phyloP scores from a whole-genome alignment of 2,888 invertebrate genomes.

The Catocala fraxini region DNA sequence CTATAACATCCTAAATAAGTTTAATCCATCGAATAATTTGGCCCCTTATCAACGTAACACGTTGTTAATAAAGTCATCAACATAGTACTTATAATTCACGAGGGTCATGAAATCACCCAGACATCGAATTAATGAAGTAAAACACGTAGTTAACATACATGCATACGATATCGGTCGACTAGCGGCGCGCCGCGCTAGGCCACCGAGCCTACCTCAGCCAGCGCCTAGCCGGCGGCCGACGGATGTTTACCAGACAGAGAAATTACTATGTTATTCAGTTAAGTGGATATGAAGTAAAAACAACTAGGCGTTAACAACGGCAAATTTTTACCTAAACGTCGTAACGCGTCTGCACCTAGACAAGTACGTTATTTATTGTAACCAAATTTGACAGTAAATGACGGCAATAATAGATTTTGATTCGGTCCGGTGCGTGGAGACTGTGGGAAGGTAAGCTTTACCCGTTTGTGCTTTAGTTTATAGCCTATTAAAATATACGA shows the following conservation, averaged over 20 bases:
- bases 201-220: constrained; percentile 19
- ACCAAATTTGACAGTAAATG: background rate
- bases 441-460: constrained; percentile 3
- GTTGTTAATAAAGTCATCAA: constrained; percentile 30
- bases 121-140: constrained; percentile 31
- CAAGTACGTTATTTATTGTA: background rate
- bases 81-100: constrained; percentile 19
- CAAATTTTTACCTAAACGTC: constrained; percentile 64
- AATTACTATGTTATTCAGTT: constrained; percentile 63
- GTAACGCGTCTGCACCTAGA: constrained; percentile 21
- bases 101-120: constrained; percentile 40
- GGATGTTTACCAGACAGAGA: constrained; percentile 72
- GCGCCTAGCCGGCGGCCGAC: constrained; percentile 47
- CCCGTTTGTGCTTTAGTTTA: constrained; percentile 33
- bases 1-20: background rate
- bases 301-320: constrained; percentile 63
- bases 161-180: constrained; percentile 26
- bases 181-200: constrained; percentile 9
- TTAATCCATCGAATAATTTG: background rate
- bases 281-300: constrained; percentile 66
- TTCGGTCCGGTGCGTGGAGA: constrained; percentile 8
- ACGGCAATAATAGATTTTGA: constrained; percentile 7
- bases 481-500: constrained; percentile 47
- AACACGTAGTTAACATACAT: constrained; percentile 36
- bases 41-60: constrained; percentile 14